Evolutionary conservation across 2,113 vertebrate species (phyloP).

Genomic region (Ictidomys tridecemlineatus): DNA sequence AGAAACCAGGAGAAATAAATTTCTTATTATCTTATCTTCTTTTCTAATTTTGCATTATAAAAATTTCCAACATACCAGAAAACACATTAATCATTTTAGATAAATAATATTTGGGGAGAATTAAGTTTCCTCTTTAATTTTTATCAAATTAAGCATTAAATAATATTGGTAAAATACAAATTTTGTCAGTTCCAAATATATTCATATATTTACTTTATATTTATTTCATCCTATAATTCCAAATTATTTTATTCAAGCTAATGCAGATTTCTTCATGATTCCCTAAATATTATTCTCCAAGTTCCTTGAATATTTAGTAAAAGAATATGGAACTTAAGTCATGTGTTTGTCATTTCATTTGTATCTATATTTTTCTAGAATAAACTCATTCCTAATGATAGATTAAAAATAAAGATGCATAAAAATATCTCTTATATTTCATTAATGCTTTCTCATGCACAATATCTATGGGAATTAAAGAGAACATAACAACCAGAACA

Average conservation of each 20-base stretch:
- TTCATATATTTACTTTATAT: background rate
- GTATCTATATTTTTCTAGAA: background rate
- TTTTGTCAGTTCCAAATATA: background rate
- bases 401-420: background rate
- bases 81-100: background rate
- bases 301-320: background rate
- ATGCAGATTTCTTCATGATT: background rate
- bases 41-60: background rate
- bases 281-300: background rate
- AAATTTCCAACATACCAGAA: background rate
- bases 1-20: background rate
- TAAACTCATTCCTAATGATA: slow-evolving; percentile 6
- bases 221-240: background rate
- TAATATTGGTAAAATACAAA: background rate
- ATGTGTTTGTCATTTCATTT: background rate
- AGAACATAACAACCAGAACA: background rate
- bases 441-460: background rate
- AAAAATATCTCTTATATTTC: background rate
- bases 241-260: background rate
- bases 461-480: background rate
- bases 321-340: background rate
- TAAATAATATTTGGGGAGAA: background rate
- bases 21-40: slow-evolving; percentile 14
- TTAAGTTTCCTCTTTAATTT: background rate
- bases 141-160: background rate